phyloP scores from a whole-genome alignment of 1,140 invertebrate genomes.

The Bicyclus anynana region DNA sequence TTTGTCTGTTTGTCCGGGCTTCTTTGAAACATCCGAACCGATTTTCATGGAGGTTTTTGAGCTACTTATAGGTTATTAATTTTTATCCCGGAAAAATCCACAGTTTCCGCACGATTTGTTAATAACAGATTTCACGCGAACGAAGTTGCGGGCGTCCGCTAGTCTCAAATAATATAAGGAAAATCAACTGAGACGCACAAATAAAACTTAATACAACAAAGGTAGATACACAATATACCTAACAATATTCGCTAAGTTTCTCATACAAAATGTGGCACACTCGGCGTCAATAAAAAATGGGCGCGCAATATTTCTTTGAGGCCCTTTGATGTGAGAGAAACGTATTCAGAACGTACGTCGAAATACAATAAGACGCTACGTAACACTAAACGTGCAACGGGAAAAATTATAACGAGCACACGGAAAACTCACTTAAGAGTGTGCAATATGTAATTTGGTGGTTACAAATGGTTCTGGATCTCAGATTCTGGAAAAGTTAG shows the following conservation, averaged over 20 bases:
- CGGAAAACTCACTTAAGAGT: conserved; percentile 11
- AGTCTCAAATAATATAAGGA: background rate
- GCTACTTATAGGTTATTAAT: no score
- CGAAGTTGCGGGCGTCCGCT: no score
- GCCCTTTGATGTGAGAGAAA: conserved; percentile 44
- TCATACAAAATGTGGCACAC: conserved; percentile 23
- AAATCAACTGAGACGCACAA: background rate
- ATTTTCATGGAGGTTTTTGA: no score
- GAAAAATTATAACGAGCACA: conserved; percentile 25
- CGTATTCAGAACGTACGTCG: conserved; percentile 34
- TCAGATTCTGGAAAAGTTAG: no score
- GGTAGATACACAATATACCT: no score
- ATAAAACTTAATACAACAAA: background rate
- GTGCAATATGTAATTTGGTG: no score
- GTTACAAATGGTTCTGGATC: no score
- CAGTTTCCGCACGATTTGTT: no score
- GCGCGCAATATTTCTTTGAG: conserved; percentile 38
- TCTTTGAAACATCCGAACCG: no score
- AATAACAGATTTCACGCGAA: no score
- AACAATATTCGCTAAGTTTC: conserved; percentile 7
- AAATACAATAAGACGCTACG: conserved; percentile 35
- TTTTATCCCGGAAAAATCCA: no score
- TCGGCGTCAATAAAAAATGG: conserved; percentile 24
- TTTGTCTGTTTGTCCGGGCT: no score
- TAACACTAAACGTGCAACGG: conserved; percentile 23